phyloP scores from a whole-genome alignment of 2,113 vertebrate genomes.

The Mustela nigripes region DNA sequence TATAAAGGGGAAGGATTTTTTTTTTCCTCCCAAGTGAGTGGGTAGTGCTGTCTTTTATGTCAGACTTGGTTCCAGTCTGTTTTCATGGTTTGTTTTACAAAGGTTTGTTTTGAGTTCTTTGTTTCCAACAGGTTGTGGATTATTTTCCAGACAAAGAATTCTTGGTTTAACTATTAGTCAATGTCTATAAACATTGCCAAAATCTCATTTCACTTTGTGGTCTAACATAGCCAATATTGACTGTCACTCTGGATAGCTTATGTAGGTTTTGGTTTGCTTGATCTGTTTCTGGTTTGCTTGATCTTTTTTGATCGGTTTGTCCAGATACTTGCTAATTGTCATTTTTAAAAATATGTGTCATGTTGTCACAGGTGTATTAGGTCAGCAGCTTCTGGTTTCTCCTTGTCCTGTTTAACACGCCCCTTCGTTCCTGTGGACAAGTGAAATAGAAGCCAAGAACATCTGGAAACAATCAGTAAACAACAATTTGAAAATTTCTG shows the following conservation, averaged over 20 bases:
- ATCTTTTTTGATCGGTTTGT: constrained; percentile 19
- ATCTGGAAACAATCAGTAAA: constrained; percentile 78
- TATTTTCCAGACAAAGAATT: constrained; percentile 41
- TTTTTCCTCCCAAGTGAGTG: constrained; percentile 19
- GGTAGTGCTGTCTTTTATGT: background rate
- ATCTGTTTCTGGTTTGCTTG: background rate
- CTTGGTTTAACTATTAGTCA: constrained; percentile 19
- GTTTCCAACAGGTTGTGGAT: constrained; percentile 34
- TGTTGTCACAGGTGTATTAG: background rate
- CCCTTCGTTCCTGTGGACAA: constrained; percentile 8
- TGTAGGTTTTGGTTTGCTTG: background rate
- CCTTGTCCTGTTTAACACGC: background rate
- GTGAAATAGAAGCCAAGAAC: constrained; percentile 51
- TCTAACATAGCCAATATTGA: background rate
- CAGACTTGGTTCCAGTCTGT: background rate
- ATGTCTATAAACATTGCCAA: background rate
- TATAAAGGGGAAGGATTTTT: background rate
- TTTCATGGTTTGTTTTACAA: constrained; percentile 42
- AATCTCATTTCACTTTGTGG: background rate
- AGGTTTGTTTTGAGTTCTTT: constrained; percentile 56
- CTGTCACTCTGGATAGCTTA: background rate
- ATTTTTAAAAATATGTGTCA: background rate
- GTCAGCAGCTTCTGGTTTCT: background rate
- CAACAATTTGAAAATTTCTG: constrained; percentile 75
- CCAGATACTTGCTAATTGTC: background rate